Percentiles rank a stretch among this genome's conserved stretches.
Conservation (phyloP, 2,888 invertebrate genomes). For the Suillia variegata region DNA sequence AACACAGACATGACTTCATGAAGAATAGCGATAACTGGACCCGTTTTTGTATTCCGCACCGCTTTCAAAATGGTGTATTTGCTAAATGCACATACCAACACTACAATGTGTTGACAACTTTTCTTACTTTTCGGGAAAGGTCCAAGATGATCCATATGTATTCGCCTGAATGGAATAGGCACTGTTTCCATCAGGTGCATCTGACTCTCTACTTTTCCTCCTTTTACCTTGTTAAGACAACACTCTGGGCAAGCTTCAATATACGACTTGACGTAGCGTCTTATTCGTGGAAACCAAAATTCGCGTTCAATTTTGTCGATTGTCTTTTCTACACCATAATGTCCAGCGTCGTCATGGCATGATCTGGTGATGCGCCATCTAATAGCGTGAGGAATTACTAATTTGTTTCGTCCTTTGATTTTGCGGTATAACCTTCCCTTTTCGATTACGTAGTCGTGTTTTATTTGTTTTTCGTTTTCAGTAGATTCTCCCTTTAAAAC, state of each 20-base stretch:
- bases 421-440: conserved; percentile 20
- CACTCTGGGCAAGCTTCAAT: conserved; percentile 29
- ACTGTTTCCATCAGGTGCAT: conserved; percentile 17
- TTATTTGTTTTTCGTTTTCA: not conserved
- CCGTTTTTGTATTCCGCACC: conserved; percentile 26
- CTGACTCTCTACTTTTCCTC: conserved; percentile 24
- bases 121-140: conserved; percentile 29
- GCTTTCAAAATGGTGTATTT: conserved; percentile 25
- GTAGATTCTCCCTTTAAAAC: not conserved
- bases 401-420: conserved; percentile 9
- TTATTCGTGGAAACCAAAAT: conserved; percentile 33
- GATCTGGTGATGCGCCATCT: conserved; percentile 22
- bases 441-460: not conserved
- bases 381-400: not conserved
- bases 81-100: conserved; percentile 21
- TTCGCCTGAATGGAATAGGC: conserved; percentile 25
- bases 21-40: conserved; percentile 26
- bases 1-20: conserved; percentile 25
- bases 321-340: conserved; percentile 30
- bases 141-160: conserved; percentile 33
- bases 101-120: not conserved
- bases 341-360: conserved; percentile 33
- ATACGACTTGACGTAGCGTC: conserved; percentile 29
- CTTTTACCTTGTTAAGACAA: conserved; percentile 24
- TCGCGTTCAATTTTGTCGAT: conserved; percentile 25